phyloP scores from a whole-genome alignment of 2,888 invertebrate species.

The Anarsia innoxiella region DNA sequence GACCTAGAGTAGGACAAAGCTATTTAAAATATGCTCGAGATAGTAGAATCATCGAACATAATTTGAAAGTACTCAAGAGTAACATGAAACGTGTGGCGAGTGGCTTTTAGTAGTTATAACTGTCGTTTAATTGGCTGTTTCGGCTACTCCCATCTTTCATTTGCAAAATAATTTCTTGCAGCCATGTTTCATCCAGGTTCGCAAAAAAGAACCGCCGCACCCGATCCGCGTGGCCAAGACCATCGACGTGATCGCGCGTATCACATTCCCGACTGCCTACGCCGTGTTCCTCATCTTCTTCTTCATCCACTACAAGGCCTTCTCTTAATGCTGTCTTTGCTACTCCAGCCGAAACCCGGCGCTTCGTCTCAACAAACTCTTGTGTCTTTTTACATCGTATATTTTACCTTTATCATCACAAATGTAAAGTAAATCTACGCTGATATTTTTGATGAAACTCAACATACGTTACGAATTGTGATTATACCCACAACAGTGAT shows the following conservation, averaged over 20 bases:
- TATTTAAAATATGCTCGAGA: no score
- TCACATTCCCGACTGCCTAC: slow-evolving; percentile 95
- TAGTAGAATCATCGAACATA: no score
- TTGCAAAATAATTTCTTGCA: slow-evolving; percentile 71
- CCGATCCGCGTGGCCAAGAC: slow-evolving; percentile 95
- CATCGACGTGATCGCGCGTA: slow-evolving; percentile 94
- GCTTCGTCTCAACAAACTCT: slow-evolving; percentile 47
- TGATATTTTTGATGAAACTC: slow-evolving; percentile 41
- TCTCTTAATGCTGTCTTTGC: slow-evolving; percentile 75
- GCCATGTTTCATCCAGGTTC: slow-evolving; percentile 89
- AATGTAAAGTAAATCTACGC: slow-evolving; percentile 32
- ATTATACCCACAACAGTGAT: slow-evolving; percentile 42
- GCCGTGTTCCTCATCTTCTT: slow-evolving; percentile 95
- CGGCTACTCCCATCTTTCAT: slow-evolving; percentile 54
- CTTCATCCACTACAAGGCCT: slow-evolving; percentile 95
- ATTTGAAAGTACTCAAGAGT: no score
- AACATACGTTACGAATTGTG: slow-evolving; percentile 47
- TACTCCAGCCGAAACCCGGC: slow-evolving; percentile 19
- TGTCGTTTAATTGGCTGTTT: slow-evolving; percentile 25
- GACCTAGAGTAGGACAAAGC: no score
- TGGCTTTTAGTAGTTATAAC: no score
- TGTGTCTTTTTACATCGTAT: slow-evolving; percentile 40
- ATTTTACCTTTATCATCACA: slow-evolving; percentile 37
- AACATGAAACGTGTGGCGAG: neutral
- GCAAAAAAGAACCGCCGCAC: slow-evolving; percentile 94